phyloP scores from a whole-genome alignment of 2,113 vertebrate genomes.

The Pituophis catenifer region DNA sequence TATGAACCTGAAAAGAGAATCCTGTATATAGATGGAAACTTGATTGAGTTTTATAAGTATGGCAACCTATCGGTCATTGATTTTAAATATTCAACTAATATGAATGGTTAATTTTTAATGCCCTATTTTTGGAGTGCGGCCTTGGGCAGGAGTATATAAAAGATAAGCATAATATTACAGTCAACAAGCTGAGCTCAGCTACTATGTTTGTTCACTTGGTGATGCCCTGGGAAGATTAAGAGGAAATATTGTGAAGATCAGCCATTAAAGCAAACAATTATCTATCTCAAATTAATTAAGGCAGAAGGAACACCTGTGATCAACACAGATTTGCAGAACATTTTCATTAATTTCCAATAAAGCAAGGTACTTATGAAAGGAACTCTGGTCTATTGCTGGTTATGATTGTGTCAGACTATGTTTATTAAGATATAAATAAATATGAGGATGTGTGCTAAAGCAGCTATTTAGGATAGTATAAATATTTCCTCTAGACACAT shows the following conservation, averaged over 20 bases:
- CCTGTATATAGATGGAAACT: background rate
- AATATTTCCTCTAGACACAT: background rate
- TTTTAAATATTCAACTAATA: background rate
- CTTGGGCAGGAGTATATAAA: background rate
- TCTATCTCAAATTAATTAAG: conserved; percentile 14
- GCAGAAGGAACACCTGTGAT: background rate
- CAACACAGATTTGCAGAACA: background rate
- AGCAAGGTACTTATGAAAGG: background rate
- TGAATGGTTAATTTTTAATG: background rate
- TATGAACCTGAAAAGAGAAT: background rate
- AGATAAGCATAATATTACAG: background rate
- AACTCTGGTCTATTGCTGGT: background rate
- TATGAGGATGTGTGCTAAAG: background rate
- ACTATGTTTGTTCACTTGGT: background rate
- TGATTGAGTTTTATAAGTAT: background rate
- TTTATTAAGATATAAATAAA: background rate
- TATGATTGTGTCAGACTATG: background rate
- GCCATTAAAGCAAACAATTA: background rate
- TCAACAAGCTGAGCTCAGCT: background rate
- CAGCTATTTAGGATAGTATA: background rate
- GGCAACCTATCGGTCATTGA: background rate
- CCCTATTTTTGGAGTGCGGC: background rate
- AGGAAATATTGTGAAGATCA: background rate
- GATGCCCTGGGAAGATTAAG: background rate
- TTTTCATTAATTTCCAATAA: background rate